Conservation (phyloP, 2,113 vertebrate genomes). For the Gnathonemus echidnorhynchus region DNA sequence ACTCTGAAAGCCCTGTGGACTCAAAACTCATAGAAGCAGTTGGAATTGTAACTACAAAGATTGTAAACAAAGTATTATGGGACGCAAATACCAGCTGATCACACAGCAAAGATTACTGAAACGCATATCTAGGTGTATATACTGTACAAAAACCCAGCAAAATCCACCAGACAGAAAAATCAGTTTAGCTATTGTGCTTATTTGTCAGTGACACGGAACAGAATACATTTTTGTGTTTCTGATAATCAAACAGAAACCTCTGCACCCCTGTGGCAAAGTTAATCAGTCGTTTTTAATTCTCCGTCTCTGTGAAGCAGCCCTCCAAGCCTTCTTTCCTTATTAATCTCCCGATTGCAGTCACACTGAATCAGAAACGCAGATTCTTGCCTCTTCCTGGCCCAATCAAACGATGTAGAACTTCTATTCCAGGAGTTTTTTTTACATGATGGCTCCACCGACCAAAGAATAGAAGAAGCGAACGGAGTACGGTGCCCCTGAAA, state of each 20-base stretch:
- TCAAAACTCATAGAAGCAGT: background rate
- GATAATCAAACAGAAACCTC: background rate
- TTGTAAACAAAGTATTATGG: background rate
- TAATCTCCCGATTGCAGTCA: background rate
- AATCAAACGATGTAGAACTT: background rate
- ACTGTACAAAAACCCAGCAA: background rate
- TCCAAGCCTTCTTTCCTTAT: background rate
- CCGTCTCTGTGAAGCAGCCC: background rate
- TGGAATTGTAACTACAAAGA: background rate
- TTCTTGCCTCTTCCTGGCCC: background rate
- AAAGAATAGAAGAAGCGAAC: background rate
- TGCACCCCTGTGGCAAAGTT: background rate
- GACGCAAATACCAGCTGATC: background rate
- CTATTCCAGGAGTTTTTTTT: background rate
- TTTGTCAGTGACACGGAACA: background rate
- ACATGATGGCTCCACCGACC: background rate
- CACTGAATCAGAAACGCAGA: background rate
- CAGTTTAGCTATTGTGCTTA: background rate
- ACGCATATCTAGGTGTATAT: background rate
- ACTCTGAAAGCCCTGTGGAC: background rate
- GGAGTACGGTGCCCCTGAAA: background rate
- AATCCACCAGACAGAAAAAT: background rate
- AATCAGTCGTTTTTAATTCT: constrained; percentile 5
- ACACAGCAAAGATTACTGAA: background rate
- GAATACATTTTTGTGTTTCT: background rate